phyloP scores from a whole-genome alignment of 2,888 invertebrate species.

The Rutpela maculata region DNA sequence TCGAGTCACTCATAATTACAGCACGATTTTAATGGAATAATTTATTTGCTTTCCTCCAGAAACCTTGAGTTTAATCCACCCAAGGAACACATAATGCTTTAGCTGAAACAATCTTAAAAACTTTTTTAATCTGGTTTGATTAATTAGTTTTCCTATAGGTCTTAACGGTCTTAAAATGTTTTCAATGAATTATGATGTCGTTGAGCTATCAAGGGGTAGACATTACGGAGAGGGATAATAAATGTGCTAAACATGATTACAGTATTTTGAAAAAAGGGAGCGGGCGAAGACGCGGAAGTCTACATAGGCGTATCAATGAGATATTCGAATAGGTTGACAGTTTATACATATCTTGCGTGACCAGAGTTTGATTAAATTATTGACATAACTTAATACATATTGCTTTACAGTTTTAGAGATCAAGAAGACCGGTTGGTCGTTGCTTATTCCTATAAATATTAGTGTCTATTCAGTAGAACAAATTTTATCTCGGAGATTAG shows the following conservation, averaged over 20 bases:
- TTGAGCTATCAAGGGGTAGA: conserved; percentile 30
- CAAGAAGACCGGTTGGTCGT: too few relatives aligned
- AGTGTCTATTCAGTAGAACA: too few relatives aligned
- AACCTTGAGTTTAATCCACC: conserved; percentile 54
- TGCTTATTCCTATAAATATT: too few relatives aligned
- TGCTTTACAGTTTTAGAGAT: too few relatives aligned
- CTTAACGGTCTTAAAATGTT: conserved; percentile 55
- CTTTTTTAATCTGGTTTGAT: conserved; percentile 62
- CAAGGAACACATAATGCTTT: conserved; percentile 51
- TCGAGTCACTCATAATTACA: conserved; percentile 36
- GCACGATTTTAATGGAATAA: conserved; percentile 49
- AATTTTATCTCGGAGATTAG: too few relatives aligned
- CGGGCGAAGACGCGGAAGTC: not conserved
- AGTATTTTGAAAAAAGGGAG: conserved; percentile 43
- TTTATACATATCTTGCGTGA: too few relatives aligned
- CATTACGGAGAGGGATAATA: conserved; percentile 46
- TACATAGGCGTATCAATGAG: not conserved
- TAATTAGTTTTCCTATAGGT: conserved; percentile 61
- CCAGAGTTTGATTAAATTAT: too few relatives aligned
- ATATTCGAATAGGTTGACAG: too few relatives aligned
- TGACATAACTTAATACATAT: too few relatives aligned
- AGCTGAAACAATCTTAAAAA: conserved; percentile 55
- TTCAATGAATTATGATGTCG: conserved; percentile 60
- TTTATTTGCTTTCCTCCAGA: conserved; percentile 47
- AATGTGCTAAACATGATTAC: conserved; percentile 56